These are phyloP conservation scores for Mormyrus lacerda DNA, from an alignment of 2,113 vertebrate species.

Conservation along the genomic window DNA sequence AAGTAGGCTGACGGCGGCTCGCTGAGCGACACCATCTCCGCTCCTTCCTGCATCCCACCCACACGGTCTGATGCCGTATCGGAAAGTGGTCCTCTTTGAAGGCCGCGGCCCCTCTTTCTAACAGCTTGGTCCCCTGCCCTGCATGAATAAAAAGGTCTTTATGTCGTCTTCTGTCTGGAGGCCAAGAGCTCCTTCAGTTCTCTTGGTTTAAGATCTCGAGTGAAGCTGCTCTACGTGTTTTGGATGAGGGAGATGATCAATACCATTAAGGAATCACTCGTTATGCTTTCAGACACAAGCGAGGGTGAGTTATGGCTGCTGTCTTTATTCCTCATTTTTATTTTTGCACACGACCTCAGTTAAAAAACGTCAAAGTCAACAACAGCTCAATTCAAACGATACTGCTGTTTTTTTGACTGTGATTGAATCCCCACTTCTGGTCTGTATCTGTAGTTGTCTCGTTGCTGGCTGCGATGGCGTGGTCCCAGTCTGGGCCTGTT, in stretches of 20 bases:
- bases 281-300: not conserved
- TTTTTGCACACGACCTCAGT: not conserved
- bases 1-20: not conserved
- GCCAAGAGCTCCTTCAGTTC: constrained; percentile 2
- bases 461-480: not conserved
- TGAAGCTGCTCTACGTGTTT: not conserved
- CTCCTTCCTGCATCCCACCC: not conserved
- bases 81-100: not conserved
- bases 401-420: not conserved
- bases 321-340: not conserved
- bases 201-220: not conserved
- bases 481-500: constrained; percentile 9
- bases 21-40: not conserved
- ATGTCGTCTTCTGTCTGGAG: not conserved
- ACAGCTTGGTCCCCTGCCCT: not conserved
- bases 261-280: not conserved
- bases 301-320: not conserved
- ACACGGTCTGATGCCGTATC: not conserved
- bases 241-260: not conserved
- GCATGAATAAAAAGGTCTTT: not conserved
- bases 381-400: not conserved
- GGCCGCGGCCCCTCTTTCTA: not conserved
- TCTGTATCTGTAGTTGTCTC: not conserved
- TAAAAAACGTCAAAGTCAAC: not conserved
- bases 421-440: not conserved